A percentile compares a stretch with the other conserved stretches of the same genome.
These are phyloP conservation scores for Aurelia aurita complex sp. Pacific DNA, from an alignment of 30 jellyfish, hydroid and myxozoan genomes.

Conservation along the genomic window DNA sequence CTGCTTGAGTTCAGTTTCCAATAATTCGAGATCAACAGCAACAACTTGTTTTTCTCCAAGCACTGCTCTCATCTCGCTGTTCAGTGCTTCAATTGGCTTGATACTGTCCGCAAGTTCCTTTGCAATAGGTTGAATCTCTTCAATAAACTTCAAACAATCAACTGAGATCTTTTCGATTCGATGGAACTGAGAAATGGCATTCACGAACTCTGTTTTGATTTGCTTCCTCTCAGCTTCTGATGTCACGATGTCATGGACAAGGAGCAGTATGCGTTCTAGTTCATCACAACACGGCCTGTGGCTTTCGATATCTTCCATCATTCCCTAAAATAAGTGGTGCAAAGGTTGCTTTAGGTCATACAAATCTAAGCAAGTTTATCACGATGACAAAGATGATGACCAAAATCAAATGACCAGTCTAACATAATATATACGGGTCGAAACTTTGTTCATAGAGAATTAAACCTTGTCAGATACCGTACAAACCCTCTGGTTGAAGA, in stretches of 20 bases:
- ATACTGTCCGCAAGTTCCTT: conserved; percentile 62
- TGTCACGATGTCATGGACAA: conserved; percentile 36
- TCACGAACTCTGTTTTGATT: conserved; percentile 61
- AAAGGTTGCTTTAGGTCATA: not conserved
- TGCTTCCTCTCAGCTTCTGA: conserved; percentile 59
- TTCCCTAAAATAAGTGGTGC: conserved; percentile 45
- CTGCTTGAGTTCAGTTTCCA: conserved; percentile 52
- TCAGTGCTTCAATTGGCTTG: conserved; percentile 35
- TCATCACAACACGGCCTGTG: conserved; percentile 47
- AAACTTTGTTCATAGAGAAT: too few relatives aligned
- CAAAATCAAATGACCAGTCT: too few relatives aligned
- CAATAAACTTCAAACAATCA: conserved; percentile 42
- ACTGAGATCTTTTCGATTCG: conserved; percentile 56
- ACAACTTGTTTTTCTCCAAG: conserved; percentile 59
- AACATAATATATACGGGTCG: too few relatives aligned
- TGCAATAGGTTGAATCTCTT: conserved; percentile 71
- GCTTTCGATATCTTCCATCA: conserved; percentile 77
- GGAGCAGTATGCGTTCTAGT: conserved; percentile 48
- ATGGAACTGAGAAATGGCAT: conserved; percentile 49
- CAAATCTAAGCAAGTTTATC: too few relatives aligned
- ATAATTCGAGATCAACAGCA: conserved; percentile 53
- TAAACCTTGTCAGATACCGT: too few relatives aligned
- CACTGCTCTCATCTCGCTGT: conserved; percentile 40
- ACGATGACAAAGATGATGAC: too few relatives aligned
- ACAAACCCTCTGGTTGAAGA: too few relatives aligned